Evolutionary conservation across 2,888 invertebrate species (phyloP).

Genomic region (Eledone cirrhosa): DNA sequence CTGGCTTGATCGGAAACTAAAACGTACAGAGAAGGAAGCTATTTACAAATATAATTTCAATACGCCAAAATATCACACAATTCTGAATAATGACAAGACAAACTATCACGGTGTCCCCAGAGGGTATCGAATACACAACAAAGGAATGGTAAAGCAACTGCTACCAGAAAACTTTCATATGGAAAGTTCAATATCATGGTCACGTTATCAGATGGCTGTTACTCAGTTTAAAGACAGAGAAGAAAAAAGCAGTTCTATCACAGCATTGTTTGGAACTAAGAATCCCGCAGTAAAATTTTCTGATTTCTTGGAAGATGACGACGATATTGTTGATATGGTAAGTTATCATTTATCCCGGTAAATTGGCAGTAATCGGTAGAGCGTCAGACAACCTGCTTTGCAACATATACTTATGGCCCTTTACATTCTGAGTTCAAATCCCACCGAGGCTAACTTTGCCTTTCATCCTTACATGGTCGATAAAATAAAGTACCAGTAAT

Average conservation of each 20-base stretch:
- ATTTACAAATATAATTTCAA: slow-evolving; percentile 50
- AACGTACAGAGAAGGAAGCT: slow-evolving; percentile 45
- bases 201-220: slow-evolving; percentile 48
- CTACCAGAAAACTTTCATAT: slow-evolving; percentile 41
- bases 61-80: slow-evolving; percentile 51
- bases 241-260: slow-evolving; percentile 47
- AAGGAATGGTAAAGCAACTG: slow-evolving; percentile 42
- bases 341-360: no score
- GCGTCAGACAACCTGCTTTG: no score
- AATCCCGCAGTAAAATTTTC: slow-evolving; percentile 48
- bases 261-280: slow-evolving; percentile 44
- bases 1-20: slow-evolving; percentile 38
- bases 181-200: slow-evolving; percentile 46
- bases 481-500: no score
- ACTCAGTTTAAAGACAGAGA: slow-evolving; percentile 47
- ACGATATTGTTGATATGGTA: slow-evolving; percentile 50
- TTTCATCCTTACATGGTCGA: no score
- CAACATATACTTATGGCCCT: no score
- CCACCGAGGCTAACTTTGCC: no score
- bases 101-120: slow-evolving; percentile 44
- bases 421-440: no score
- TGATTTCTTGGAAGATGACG: slow-evolving; percentile 44
- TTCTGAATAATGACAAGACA: slow-evolving; percentile 39
- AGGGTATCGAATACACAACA: slow-evolving; percentile 42
- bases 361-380: no score